phyloP scores from a whole-genome alignment of 2,888 invertebrate genomes.

The Epistrophe eligans region DNA sequence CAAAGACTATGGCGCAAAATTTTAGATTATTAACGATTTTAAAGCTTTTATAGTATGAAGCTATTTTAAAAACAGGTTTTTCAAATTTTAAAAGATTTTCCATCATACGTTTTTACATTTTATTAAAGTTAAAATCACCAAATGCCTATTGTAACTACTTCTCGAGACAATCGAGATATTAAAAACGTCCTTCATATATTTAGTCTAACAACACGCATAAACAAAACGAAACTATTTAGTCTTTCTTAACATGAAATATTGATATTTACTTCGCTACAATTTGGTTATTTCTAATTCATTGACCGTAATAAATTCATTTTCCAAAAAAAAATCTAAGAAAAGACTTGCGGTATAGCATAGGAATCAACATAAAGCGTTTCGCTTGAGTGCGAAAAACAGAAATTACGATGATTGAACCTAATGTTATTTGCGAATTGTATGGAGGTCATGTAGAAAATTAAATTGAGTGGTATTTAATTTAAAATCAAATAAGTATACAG shows the following conservation, averaged over 20 bases:
- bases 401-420: slow-evolving; percentile 11
- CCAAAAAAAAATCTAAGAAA: background rate
- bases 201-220: too few species aligned
- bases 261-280: background rate
- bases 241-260: background rate
- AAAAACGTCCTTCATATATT: too few species aligned
- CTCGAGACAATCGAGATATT: too few species aligned
- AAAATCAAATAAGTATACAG: background rate
- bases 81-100: too few species aligned
- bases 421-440: slow-evolving; percentile 5
- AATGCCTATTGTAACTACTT: too few species aligned
- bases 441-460: background rate
- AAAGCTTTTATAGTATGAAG: too few species aligned
- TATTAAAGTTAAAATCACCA: too few species aligned
- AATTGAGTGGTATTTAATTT: slow-evolving; percentile 6
- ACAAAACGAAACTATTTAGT: too few species aligned
- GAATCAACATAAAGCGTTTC: background rate
- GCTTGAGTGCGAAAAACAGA: slow-evolving; percentile 8
- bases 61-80: too few species aligned
- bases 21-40: too few species aligned
- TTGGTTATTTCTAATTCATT: slow-evolving; percentile 2
- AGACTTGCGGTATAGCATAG: background rate
- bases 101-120: too few species aligned
- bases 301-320: background rate
- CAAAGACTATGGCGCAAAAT: too few species aligned